Percentiles rank a stretch among this genome's conserved stretches.
These are phyloP conservation scores for Anseranas semipalmata DNA, from an alignment of 2,113 vertebrate genomes.

Conservation along the genomic window DNA sequence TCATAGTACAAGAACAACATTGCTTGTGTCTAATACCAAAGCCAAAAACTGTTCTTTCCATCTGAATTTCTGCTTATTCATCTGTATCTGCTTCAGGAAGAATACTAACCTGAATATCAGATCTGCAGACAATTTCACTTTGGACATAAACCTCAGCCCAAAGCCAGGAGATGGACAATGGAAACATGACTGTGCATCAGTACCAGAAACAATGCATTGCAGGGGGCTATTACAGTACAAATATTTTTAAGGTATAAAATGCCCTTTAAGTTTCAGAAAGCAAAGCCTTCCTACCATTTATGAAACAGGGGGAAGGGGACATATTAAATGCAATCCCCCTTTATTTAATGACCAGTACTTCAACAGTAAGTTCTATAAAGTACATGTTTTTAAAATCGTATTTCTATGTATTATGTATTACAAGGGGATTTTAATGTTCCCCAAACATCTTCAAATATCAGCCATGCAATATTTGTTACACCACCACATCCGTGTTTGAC, in stretches of 20 bases:
- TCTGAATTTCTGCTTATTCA: not conserved
- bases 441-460: not conserved
- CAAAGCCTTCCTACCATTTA: not conserved
- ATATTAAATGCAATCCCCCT: not conserved
- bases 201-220: not conserved
- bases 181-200: not conserved
- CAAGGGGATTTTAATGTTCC: not conserved
- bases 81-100: not conserved
- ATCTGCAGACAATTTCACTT: not conserved
- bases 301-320: not conserved
- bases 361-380: not conserved
- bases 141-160: not conserved
- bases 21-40: not conserved
- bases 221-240: not conserved
- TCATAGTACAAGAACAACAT: not conserved
- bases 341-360: not conserved
- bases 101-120: too few relatives aligned
- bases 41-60: not conserved
- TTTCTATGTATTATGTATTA: not conserved
- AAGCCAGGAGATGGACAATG: not conserved
- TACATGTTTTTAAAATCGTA: not conserved
- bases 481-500: constrained; percentile 27
- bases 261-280: not conserved
- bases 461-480: not conserved
- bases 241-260: not conserved